phyloP scores from a whole-genome alignment of 2,113 vertebrate genomes.

The Sebastes schlegelii region DNA sequence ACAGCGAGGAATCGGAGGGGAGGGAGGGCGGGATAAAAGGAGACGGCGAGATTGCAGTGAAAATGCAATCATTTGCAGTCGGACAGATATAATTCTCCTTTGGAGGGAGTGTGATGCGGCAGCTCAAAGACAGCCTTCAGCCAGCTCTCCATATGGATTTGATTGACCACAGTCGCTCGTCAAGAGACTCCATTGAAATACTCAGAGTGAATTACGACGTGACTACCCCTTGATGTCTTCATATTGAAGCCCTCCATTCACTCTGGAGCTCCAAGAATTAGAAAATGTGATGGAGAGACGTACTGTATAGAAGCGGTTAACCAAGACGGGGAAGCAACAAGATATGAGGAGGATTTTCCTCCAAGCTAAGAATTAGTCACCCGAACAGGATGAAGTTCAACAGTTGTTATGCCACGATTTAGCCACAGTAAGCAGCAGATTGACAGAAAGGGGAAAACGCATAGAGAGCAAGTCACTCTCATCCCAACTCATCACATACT shows the following conservation, averaged over 20 bases:
- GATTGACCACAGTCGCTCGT: constrained; percentile 77
- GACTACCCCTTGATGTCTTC: constrained; percentile 67
- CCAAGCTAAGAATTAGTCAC: constrained; percentile 25
- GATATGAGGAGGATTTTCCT: constrained; percentile 38
- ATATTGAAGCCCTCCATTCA: constrained; percentile 46
- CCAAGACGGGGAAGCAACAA: constrained; percentile 31
- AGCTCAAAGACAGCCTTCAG: constrained; percentile 68
- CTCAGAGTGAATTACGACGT: constrained; percentile 63
- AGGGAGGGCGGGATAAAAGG: constrained; percentile 66
- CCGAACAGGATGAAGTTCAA: not conserved
- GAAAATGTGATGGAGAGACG: constrained; percentile 39
- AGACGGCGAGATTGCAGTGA: constrained; percentile 70
- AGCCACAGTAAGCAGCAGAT: constrained; percentile 1
- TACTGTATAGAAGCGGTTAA: constrained; percentile 23
- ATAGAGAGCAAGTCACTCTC: too few species aligned
- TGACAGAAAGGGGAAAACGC: constrained; percentile 13
- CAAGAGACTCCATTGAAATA: constrained; percentile 71
- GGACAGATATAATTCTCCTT: constrained; percentile 75
- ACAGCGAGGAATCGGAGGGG: constrained; percentile 56
- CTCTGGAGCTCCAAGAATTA: constrained; percentile 42
- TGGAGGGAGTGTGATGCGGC: constrained; percentile 57
- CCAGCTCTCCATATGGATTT: constrained; percentile 68
- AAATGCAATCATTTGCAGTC: constrained; percentile 80
- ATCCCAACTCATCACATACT: too few species aligned
- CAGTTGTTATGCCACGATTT: constrained; percentile 2